These are phyloP conservation scores for Thunnus thynnus DNA, from an alignment of 2,113 vertebrate genomes.

Conservation along the genomic window DNA sequence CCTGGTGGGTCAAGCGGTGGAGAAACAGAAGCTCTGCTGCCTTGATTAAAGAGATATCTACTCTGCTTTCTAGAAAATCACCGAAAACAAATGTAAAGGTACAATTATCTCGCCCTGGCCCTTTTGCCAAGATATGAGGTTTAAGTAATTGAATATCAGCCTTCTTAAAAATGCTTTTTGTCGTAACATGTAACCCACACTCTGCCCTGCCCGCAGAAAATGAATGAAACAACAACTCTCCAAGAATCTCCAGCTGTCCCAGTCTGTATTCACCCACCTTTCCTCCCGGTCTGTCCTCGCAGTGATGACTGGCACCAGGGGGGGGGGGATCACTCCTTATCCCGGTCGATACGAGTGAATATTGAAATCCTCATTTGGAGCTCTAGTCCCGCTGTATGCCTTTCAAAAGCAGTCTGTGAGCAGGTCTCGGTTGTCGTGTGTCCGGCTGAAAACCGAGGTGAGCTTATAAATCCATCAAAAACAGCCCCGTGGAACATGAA, in stretches of 20 bases:
- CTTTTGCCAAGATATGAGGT: not conserved
- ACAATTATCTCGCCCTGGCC: not conserved
- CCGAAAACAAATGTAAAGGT: not conserved
- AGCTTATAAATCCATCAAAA: slow-evolving; percentile 79
- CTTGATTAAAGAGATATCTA: not conserved
- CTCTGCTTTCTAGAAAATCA: not conserved
- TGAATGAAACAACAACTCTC: slow-evolving; percentile 53
- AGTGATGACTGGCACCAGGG: slow-evolving; percentile 38
- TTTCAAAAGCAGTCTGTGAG: slow-evolving; percentile 4
- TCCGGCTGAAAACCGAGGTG: slow-evolving; percentile 43
- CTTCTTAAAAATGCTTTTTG: not conserved
- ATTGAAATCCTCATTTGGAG: slow-evolving; percentile 74
- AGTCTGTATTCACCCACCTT: slow-evolving; percentile 63
- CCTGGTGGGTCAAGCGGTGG: not conserved
- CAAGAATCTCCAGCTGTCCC: slow-evolving; percentile 46
- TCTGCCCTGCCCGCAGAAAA: not conserved
- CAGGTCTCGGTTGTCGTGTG: slow-evolving; percentile 9
- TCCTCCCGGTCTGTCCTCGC: slow-evolving; percentile 36
- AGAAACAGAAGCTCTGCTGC: not conserved
- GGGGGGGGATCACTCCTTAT: slow-evolving; percentile 56
- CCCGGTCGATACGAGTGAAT: slow-evolving; percentile 39
- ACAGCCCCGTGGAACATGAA: slow-evolving; percentile 42
- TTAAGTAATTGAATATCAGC: not conserved
- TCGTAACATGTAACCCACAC: not conserved
- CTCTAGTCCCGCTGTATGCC: slow-evolving; percentile 1